phyloP scores from a whole-genome alignment of 2,797 vertebrate species.

The Silurus aristotelis region DNA sequence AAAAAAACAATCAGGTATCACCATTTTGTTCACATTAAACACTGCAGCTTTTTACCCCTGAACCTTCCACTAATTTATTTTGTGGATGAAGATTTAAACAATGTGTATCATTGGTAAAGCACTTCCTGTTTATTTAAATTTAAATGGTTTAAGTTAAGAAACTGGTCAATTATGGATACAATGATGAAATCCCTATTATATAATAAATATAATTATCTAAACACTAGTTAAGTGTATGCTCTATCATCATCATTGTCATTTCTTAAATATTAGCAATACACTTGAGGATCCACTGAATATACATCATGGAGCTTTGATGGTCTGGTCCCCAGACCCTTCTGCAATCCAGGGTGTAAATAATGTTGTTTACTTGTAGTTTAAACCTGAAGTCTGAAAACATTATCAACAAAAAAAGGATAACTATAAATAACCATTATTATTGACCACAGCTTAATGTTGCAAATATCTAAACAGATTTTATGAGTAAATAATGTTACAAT shows the following conservation, averaged over 20 bases:
- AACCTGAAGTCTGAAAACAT: neutral
- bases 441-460: neutral
- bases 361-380: neutral
- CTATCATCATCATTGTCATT: neutral
- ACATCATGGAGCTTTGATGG: neutral
- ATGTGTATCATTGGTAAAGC: too few relatives aligned
- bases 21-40: neutral
- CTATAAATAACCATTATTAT: neutral
- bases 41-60: neutral
- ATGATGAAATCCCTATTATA: neutral
- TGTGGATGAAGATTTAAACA: neutral
- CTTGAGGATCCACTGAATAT: too few relatives aligned
- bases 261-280: neutral
- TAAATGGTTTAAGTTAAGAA: neutral
- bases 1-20: neutral
- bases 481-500: neutral
- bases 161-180: neutral
- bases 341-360: neutral
- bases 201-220: neutral
- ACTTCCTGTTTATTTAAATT: neutral
- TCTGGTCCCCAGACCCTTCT: neutral
- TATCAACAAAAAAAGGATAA: neutral
- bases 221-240: neutral
- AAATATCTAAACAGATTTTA: neutral
- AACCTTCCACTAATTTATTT: too few relatives aligned